Evolutionary conservation across 2,888 invertebrate species (phyloP).

Genomic region (Drosophila falleni): DNA sequence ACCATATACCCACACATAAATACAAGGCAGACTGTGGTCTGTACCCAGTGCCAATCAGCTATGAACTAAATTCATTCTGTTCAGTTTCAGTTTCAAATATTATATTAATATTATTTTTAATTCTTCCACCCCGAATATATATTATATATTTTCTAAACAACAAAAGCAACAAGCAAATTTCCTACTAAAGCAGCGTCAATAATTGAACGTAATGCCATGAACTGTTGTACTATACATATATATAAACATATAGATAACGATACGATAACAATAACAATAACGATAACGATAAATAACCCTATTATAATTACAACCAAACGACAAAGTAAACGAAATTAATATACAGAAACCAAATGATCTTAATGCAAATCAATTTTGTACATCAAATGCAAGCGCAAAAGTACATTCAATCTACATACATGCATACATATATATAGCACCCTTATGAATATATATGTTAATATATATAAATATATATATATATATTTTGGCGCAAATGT

Average conservation of each 20-base stretch:
- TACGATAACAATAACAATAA: conserved; percentile 39
- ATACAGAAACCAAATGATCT: conserved; percentile 75
- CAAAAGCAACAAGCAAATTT: conserved; percentile 38
- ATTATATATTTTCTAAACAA: conserved; percentile 34
- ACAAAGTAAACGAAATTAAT: conserved; percentile 67
- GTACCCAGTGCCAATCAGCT: conserved; percentile 70
- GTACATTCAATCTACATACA: conserved; percentile 46
- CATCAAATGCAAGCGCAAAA: conserved; percentile 47
- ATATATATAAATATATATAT: conserved; percentile 32
- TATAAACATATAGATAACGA: conserved; percentile 28
- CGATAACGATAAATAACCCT: conserved; percentile 35
- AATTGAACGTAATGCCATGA: conserved; percentile 63
- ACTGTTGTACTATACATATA: conserved; percentile 66
- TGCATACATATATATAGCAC: conserved; percentile 25
- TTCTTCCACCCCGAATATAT: conserved; percentile 30
- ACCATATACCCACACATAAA: conserved; percentile 1
- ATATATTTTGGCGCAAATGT: conserved; percentile 49
- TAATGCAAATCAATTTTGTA: conserved; percentile 62
- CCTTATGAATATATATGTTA: conserved; percentile 21
- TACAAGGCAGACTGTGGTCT: conserved; percentile 41
- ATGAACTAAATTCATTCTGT: conserved; percentile 41
- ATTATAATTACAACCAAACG: conserved; percentile 58
- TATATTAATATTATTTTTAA: conserved; percentile 37
- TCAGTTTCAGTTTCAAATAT: conserved; percentile 35
- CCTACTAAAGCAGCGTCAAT: conserved; percentile 61